Evolutionary conservation across 2,797 vertebrate species (phyloP).

Genomic region (Molossus alvarezi): DNA sequence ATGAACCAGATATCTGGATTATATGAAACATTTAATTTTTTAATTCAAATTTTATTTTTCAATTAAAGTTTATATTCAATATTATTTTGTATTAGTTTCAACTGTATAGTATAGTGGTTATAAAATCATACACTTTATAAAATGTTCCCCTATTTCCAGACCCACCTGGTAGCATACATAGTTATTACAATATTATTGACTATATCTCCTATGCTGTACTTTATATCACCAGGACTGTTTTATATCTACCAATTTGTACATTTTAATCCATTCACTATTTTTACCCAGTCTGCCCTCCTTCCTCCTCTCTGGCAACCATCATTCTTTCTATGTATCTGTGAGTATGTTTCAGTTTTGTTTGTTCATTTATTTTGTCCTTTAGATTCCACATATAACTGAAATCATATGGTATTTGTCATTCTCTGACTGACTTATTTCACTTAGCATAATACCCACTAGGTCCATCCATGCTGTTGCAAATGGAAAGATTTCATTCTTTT

Average conservation of each 20-base stretch:
- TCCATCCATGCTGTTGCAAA: background rate
- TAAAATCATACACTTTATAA: too few species aligned
- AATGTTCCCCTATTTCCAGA: too few species aligned
- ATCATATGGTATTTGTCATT: background rate
- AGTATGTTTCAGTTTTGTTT: background rate
- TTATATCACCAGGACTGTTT: background rate
- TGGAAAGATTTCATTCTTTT: background rate
- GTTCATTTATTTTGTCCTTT: background rate
- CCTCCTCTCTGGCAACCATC: background rate
- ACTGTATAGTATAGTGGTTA: background rate
- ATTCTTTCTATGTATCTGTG: background rate
- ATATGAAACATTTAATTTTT: constrained; percentile 38
- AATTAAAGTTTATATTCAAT: background rate
- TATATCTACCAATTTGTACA: background rate
- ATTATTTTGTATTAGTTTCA: background rate
- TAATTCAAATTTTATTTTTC: background rate
- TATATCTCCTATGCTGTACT: background rate
- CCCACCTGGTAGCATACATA: too few species aligned
- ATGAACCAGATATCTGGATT: background rate
- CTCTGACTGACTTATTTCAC: background rate
- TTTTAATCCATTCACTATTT: background rate
- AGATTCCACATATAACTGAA: background rate
- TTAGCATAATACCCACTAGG: background rate
- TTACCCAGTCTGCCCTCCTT: background rate
- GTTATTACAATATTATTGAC: background rate